A percentile compares a stretch with the other conserved stretches of the same genome.
These are phyloP conservation scores for Neolamprologus devosi DNA, from an alignment of 2,113 vertebrate genomes.

Conservation along the genomic window DNA sequence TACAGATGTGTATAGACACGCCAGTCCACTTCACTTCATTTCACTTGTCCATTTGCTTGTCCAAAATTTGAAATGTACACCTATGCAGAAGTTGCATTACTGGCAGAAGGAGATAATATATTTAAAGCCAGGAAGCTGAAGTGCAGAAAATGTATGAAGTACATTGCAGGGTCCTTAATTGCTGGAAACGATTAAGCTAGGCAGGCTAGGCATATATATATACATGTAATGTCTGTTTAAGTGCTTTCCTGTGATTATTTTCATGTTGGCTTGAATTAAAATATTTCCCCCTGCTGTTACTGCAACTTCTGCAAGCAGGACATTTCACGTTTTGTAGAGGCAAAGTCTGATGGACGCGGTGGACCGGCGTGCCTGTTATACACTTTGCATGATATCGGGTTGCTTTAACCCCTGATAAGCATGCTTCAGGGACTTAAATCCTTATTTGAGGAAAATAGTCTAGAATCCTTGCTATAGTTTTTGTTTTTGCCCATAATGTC, in stretches of 20 bases:
- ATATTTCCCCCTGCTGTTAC: neutral
- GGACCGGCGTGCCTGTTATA: fast-evolving
- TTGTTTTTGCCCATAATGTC: neutral
- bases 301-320: neutral
- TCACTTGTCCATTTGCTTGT: neutral
- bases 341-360: neutral
- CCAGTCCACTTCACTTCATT: neutral
- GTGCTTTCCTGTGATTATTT: neutral
- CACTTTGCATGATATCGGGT: neutral
- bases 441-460: neutral
- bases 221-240: neutral
- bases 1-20: neutral
- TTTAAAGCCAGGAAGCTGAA: neutral
- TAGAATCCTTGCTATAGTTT: neutral
- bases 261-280: neutral
- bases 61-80: neutral
- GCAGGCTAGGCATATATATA: neutral
- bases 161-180: neutral
- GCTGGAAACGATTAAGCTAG: neutral
- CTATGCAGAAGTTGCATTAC: neutral
- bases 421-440: neutral
- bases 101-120: neutral
- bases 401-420: neutral
- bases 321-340: neutral
- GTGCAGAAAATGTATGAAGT: neutral